Base-by-base conservation (phyloP, 1,140 invertebrate species). In the Popillia japonica region DNA sequence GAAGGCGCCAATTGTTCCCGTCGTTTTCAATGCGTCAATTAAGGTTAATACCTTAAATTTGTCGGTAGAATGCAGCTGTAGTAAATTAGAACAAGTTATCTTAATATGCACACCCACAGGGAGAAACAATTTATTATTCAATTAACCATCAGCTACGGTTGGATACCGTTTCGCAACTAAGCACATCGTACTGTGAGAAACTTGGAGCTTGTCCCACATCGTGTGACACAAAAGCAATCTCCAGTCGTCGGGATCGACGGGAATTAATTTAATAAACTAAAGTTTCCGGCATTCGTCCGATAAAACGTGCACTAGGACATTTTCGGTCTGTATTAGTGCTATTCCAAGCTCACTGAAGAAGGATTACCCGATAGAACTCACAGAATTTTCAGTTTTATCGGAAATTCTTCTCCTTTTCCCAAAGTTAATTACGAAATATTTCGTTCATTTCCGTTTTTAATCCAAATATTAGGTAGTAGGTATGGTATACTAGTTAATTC, bases 71-170 rank as follows among this genome's bases (percentile, higher is more conserved):
- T 55, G 48, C 48, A 55, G 48, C 48, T 55, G 48, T 55, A 55
- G n/a, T 55, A 55, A 55, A 55, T 55, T 55, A 55, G 48, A 55
- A 55, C 48, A 55, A 17, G 48, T 55, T 55, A 55, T 55, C 48
- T 55, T 55, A 55, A 55, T 55, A 55, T 55, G 48, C 48, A 17
- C 48, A 55, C 48, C 48, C 48, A 17, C 14, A 55, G 48, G 48
- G 48, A 7, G 48, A 17, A 55, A 55, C 48, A 55, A 55, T 55
- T 55, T 55, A 55, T 55, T 55, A 55, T 55, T 55, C 48, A 55
- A 55, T 55, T 55, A 55, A 55, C 48, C 48, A 55, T 55, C 48
- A n/a, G 48, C 48, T n/a, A 55, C 48, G 48, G 48, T n/a, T 55
- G 48, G 48, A 55, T 55, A 55, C 0, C 7, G 48, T 55, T 55